Evolutionary conservation across 2,888 invertebrate species (phyloP), one percentile per base, ranked within the genome.

Genomic region (Drosophila quasianomalipes): DNA sequence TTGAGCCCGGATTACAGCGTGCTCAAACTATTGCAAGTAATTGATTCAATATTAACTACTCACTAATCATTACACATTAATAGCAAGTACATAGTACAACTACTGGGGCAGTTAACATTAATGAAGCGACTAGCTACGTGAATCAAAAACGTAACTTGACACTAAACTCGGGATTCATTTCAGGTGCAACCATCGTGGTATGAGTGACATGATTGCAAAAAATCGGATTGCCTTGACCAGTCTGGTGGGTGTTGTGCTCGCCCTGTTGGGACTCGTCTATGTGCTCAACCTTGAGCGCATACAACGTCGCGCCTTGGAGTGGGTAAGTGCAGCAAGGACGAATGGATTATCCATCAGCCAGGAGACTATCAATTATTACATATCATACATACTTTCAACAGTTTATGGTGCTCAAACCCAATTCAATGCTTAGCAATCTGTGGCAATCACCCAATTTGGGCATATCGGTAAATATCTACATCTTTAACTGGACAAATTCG

Each of bases 401-500:
- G 96, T 94, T 96, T 93, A 91, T 96, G 79, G 94, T 94, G 0
- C 89, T 97, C 37, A 93, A 94, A 0, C 96, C 96, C 0, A 93
- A 93, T 3, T 95, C 96, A 22, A 76, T 83, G 74, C 73, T 91
- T 7, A 75, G 74, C 1, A 79, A 82, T 41, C 74, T 92, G 22
- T 98, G 97, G 98, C 94, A 95, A 83, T 95, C 94, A 37, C 95
- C 96, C 0, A 94, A 94, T 0, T 92, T 96, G 16, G 95, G 95
- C 0, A 91, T 96, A 1, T 94, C 92, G 76, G 92, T 96, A 59
- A 95, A 96, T 81, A 93, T 97, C 54, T 96, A 95, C 90, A 94
- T 96, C 76, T 97, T 95, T 92, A 97, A 97, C 92, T 97, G 97
- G 97, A 97, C 97, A 6, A 97, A 97, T 92, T 95, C 96, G 0